Evolutionary conservation across 2,797 vertebrate species (phyloP), one percentile per base, ranked within the genome.

Genomic region (Lithobates pipiens): DNA sequence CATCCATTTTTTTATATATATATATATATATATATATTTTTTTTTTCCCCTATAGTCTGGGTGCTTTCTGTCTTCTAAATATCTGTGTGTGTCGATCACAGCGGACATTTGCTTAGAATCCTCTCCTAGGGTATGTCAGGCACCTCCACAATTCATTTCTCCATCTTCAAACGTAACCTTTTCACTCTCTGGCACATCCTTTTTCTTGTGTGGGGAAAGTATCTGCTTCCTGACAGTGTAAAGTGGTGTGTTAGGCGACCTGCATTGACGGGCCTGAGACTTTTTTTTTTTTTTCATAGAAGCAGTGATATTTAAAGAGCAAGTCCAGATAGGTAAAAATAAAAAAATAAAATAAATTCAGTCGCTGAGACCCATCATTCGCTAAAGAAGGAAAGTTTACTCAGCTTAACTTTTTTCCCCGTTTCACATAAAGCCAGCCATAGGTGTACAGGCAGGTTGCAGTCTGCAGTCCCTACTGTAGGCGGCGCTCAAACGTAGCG

Each of bases 121-220:
- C 42, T 32, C 29, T 16, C 42, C 27, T 23, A 13, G 10, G 29
- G 34, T 21, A 70, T 70, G 44, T 80, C 67, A 80, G 34, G 25
- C 21, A n/a, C 9, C 46, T 54, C 10, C 16, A 32, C 27, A 70
- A 69, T 54, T 32, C 54, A 70, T n/a, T 46, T n/a, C 67, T 50
- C 32, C 65, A 80, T 70, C 65, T 70, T 27, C 32, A 32, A 70
- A 42, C 18, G 11, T 80, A 80, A 80, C 77, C 77, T 80, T 80
- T 80, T 80, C 77, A 80, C 67, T 54, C 39, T 11, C 29, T 21
- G 13, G n/a, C 77, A 44, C 34, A n/a, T 44, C 77, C 25, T 21
- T 16, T n/a, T 50, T 11, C 10, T 69, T 46, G 65, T 46, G 18
- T 16, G 46, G 39, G 65, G 61, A 23, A 50, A 23, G 42, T 11